Base-by-base conservation (phyloP, 2,888 invertebrate species). In the Phlogophora meticulosa region DNA sequence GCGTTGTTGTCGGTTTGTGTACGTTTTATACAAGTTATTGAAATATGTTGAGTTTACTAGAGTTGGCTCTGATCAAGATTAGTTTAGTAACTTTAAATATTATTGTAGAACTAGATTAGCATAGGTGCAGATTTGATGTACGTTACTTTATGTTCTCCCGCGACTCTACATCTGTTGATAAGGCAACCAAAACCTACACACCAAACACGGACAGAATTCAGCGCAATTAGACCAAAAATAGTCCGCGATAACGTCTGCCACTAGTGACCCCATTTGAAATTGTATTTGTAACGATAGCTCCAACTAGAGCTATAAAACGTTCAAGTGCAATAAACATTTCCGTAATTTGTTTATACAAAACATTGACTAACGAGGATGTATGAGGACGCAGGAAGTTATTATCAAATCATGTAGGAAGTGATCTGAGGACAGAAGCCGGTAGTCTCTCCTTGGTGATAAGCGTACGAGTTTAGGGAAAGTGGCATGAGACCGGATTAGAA, bases 331-430 rank as follows among this genome's bases (percentile, higher is more conserved):
- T 82, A 80, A 86, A 85, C 85, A 84, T 90, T 93, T 93, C 93
- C 93, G 90, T 82, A 83, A 91, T 80, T 89, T 84, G 79, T 85
- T 85, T 87, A 88, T 88, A 87, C 87, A 89, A 90, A 91, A 89
- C 92, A 92, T 92, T 90, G 88, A 89, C 88, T 86, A 87, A 88
- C 86, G 89, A 93, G 92, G 92, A 92, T 92, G 91, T 87, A 88
- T 89, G 88, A 94, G 92, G 91, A 92, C 91, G 88, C 89, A 91
- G 94, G 94, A 94, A 94, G 91, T 93, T 90, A 92, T 94, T 94
- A 94, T 93, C 93, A 91, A 93, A 93, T 89, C 92, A 89, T 92
- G 87, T 90, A 93, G 94, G 94, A 94, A 94, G 91, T 85, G 84
- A 77, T 84, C 85, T 85, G 85, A 91, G 90, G 90, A 90, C 91